Evolutionary conservation across 2,113 vertebrate species (phyloP), one percentile per base, ranked within the genome.

Genomic region (Anas platyrhynchos): DNA sequence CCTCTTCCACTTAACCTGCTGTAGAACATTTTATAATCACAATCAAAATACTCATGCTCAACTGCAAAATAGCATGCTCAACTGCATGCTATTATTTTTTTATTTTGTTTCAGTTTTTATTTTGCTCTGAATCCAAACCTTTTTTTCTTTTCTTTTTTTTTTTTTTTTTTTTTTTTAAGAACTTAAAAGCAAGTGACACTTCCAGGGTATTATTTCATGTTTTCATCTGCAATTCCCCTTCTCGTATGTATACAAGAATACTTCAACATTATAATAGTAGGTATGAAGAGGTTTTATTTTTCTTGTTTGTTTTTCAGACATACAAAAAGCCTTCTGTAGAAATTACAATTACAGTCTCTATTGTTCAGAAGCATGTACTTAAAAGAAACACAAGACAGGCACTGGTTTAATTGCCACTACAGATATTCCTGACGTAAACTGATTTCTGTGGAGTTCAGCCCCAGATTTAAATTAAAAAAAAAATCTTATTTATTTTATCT

Each of bases 341-440:
- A 96, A 93, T 86, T 83, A 86, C 73, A 96, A 90, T 97, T 95
- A 91, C 61, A 81, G 61, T 38, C 34, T 90, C 67, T 95, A 86
- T 96, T 96, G 80, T 96, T 95, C 83, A 78, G 77, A 93, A 68
- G 43, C 68, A 41, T 17, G 41, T 86, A 78, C 76, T 96, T 93
- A 84, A 84, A 94, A 67, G 43, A 71, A 91, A 78, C 44, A 79
- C 59, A 89, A 92, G 74, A 69, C 69, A 76, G 67, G 78, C 78
- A 77, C 31, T 1, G 2, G 65, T 58, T 96, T 94, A 95, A 96
- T 96, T 93, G 86, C 80, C 54, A 3, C 76, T 84, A 90, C 56
- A 88, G 69, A 86, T 92, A 95, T 81, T 88, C 83, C 38, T 93
- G 85, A 82, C 3, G 0, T 86, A 93, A 94, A 94, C 61, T 43